Evolutionary conservation across 1,140 invertebrate species (phyloP), one percentile per base, ranked within the genome.

Genomic region (Samia ricini): DNA sequence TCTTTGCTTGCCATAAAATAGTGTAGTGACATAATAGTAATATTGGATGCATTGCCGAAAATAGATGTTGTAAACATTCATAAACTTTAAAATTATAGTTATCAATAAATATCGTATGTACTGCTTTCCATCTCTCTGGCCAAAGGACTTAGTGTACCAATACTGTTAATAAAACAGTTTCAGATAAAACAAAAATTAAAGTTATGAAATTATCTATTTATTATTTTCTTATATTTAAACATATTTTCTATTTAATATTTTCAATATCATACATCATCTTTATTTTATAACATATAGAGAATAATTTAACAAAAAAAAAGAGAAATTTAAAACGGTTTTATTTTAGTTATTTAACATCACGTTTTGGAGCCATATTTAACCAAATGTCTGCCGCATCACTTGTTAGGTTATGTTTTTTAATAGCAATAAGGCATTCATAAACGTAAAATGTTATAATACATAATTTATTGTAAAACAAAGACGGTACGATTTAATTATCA

Each of bases 391-490:
- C 33, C 33, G 33, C 33, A 42, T 57, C 56, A 57, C 26, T n/a
- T 42, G 56, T 57, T 57, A 57, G 24, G 12, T 21, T 23, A 52
- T n/a, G 21, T 21, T 51, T 51, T 57, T 42, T 57, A 68, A 73
- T 89, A 89, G 85, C 71, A 67, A 68, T 88, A 86, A 88, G 84
- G 76, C 76, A 80, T 82, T 74, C 76, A 69, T 87, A 79, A 76
- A 71, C 85, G 72, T 82, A 83, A 80, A 36, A 79, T 83, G 75
- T 85, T 84, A 83, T 57, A n/a, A 52, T 10, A 88, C 79, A 87
- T 89, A 87, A 88, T 88, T 89, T 88, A 88, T 86, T 88, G 76
- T 88, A 87, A 66, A 74, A 85, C 68, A 72, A 81, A 85, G 4
- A 26, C 18, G 19, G 19, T 59, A 59, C 42, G 24, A 59, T 59